Evolutionary conservation across 2,797 vertebrate genomes (phyloP).

Genomic region (Anas georgica): DNA sequence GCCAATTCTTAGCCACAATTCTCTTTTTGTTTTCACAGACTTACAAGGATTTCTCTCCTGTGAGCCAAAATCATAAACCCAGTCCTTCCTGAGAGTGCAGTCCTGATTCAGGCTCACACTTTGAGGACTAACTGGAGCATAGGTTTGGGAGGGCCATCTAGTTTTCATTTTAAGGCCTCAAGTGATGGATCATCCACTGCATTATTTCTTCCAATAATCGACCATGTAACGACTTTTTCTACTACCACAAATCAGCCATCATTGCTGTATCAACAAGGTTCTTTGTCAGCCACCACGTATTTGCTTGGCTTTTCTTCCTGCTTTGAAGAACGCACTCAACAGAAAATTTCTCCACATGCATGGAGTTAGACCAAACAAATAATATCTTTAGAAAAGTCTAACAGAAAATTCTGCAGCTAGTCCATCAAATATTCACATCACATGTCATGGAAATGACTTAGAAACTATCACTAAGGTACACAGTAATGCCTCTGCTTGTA

Average conservation of each 20-base stretch:
- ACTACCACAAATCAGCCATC: background rate
- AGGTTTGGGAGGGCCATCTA: background rate
- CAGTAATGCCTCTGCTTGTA: background rate
- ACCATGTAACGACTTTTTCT: background rate
- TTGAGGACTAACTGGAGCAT: background rate
- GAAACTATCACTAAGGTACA: background rate
- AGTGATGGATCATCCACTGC: background rate
- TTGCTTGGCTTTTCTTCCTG: background rate
- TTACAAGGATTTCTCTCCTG: background rate
- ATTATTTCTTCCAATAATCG: background rate
- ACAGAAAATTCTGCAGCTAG: background rate
- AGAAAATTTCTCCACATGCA: background rate
- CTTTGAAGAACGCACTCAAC: background rate
- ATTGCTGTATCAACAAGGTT: background rate
- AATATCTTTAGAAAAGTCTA: background rate
- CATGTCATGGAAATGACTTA: background rate
- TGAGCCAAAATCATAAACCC: background rate
- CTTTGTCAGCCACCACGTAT: background rate
- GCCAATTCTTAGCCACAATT: background rate
- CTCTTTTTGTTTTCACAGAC: background rate
- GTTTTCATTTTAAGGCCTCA: background rate
- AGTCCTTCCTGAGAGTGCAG: background rate
- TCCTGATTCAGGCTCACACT: rapidly evolving
- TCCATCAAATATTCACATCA: background rate
- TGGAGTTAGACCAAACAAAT: background rate